Base-by-base conservation (phyloP, 2,113 vertebrate genomes). In the Catharus minimus region DNA sequence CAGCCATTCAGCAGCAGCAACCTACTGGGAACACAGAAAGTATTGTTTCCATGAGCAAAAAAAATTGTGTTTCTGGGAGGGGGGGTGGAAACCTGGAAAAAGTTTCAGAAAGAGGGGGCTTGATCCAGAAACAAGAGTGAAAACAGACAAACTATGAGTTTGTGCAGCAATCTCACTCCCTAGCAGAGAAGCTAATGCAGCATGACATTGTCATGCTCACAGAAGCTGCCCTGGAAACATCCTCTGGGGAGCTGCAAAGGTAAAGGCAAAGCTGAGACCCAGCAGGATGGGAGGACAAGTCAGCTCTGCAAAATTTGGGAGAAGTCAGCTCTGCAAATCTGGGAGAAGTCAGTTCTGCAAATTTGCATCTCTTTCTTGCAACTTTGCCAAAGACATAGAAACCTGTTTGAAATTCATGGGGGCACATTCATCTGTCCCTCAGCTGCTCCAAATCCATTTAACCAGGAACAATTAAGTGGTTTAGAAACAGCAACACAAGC, bases 391-490 rank as follows among this genome's bases (percentile, higher is more conserved):
- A 82, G 56, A 68, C 78, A 66, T 26, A 79, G 73, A 78, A 91
- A 66, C 61, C 77, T 89, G 36, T 49, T 95, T 95, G 72, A 95
- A 91, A 97, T 97, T 95, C 96, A 94, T 33, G 39, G 36, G 47
- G 69, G 60, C 88, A 93, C 66, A 43, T 76, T 88, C 77, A 76
- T 82, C 67, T 87, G 82, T 80, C 81, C 82, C 83, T 93, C 87
- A 83, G 89, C 82, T 91, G 78, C 68, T 93, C 74, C 93, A 93
- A 92, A 88, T 8, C 74, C 80, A 93, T 92, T 95, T 95, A 96
- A 86, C 41, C 30, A 27, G 56, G 56, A 90, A 94, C 89, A 93
- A 94, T 92, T 72, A 88, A 33, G 47, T 44, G 26, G 56, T 80
- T 93, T 64, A 86, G 79, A 91, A 95, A 66, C 36, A 47, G 82